Evolutionary conservation across 2,888 invertebrate genomes (phyloP).

Genomic region (Napeogenes inachia): DNA sequence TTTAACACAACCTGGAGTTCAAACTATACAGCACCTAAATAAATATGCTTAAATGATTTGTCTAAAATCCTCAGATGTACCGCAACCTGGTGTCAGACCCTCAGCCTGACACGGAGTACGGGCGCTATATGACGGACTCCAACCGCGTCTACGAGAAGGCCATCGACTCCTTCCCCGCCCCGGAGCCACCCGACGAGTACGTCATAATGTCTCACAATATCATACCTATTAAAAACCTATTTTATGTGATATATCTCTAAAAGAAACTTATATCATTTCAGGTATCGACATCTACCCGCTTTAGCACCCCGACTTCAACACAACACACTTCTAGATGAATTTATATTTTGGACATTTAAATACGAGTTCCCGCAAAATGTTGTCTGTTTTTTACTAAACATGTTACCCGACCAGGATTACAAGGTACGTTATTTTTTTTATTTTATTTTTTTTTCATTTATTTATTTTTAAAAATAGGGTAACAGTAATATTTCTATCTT

Average conservation of each 20-base stretch:
- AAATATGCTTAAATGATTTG: neutral
- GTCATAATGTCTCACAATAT: constrained; percentile 29
- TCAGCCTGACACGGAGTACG: constrained; percentile 83
- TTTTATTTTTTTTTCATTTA: too few relatives aligned
- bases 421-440: too few relatives aligned
- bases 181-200: constrained; percentile 74
- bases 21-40: too few relatives aligned
- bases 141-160: constrained; percentile 88
- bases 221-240: too few relatives aligned
- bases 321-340: constrained; percentile 92
- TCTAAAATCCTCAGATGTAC: constrained; percentile 77
- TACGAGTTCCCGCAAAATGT: constrained; percentile 98
- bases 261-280: constrained; percentile 43
- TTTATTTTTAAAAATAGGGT: too few relatives aligned
- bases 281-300: constrained; percentile 89
- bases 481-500: too few relatives aligned
- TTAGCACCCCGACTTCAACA: constrained; percentile 88
- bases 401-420: constrained; percentile 96
- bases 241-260: too few relatives aligned
- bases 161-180: constrained; percentile 85
- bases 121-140: constrained; percentile 84
- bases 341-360: constrained; percentile 98
- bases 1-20: too few relatives aligned
- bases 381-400: constrained; percentile 94
- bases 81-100: constrained; percentile 82